Conservation (phyloP, 1,140 invertebrate genomes). For the silkworm (Bombyx mori) region DNA sequence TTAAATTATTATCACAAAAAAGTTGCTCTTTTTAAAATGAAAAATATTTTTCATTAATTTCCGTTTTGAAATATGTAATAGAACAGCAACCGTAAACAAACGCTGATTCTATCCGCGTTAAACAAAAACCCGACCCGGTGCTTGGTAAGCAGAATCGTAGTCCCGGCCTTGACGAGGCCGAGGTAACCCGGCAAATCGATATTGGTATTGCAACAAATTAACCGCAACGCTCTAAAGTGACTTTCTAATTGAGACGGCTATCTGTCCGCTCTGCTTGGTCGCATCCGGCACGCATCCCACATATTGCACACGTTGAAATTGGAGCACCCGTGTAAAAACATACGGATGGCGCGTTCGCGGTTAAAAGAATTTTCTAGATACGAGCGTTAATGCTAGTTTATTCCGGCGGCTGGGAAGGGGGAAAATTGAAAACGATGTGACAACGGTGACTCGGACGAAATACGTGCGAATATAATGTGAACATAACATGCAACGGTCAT, state of each 20-base stretch:
- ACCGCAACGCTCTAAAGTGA: not conserved
- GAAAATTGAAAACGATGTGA: too few relatives aligned
- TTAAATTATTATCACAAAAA: too few relatives aligned
- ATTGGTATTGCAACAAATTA: conserved; percentile 7
- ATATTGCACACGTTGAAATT: conserved; percentile 58
- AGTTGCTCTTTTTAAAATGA: too few relatives aligned
- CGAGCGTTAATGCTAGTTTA: too few relatives aligned
- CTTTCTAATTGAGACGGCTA: conserved; percentile 2
- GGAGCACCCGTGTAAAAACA: conserved; percentile 56
- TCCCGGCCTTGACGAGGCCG: conserved; percentile 58
- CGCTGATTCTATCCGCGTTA: too few relatives aligned
- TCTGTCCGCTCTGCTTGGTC: conserved; percentile 60
- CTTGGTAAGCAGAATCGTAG: conserved; percentile 52
- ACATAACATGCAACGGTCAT: too few relatives aligned
- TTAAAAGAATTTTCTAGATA: too few relatives aligned
- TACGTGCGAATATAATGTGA: too few relatives aligned
- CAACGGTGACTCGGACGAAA: too few relatives aligned
- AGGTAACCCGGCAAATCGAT: conserved; percentile 13
- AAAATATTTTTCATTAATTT: not conserved
- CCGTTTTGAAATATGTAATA: not conserved
- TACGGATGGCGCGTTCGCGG: conserved; percentile 33
- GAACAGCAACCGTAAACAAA: too few relatives aligned
- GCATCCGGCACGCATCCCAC: conserved; percentile 29
- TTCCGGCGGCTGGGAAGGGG: too few relatives aligned
- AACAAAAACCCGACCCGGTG: conserved; percentile 38